phyloP scores from a whole-genome alignment of 2,113 vertebrate species.

The Thunnus thynnus region DNA sequence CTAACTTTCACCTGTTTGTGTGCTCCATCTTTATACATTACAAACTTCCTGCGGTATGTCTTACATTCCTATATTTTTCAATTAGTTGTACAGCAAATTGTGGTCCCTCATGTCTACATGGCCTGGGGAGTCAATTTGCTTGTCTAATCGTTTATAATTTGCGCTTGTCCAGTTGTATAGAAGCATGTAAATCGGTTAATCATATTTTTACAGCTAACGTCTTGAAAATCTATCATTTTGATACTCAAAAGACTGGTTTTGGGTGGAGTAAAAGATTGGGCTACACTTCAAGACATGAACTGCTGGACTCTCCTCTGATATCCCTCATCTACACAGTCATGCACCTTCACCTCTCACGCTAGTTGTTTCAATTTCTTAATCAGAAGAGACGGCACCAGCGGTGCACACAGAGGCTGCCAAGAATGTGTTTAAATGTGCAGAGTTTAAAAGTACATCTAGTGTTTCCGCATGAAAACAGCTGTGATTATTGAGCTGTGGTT shows the following conservation, averaged over 20 bases:
- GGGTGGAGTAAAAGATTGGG: conserved; percentile 7
- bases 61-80: background rate
- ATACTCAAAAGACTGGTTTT: background rate
- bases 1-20: conserved; percentile 27
- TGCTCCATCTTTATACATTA: conserved; percentile 11
- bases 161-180: background rate
- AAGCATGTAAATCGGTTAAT: background rate
- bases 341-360: conserved; percentile 21
- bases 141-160: background rate
- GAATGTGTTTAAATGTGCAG: conserved; percentile 52
- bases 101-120: background rate
- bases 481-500: conserved; percentile 32
- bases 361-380: conserved; percentile 54
- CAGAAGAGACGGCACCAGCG: conserved; percentile 52
- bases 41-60: background rate
- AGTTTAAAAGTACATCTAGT: conserved; percentile 27
- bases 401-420: conserved; percentile 39
- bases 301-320: conserved; percentile 6
- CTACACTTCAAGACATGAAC: conserved; percentile 3
- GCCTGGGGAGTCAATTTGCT: background rate
- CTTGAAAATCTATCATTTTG: too few species aligned
- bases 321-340: conserved; percentile 6
- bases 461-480: conserved; percentile 31
- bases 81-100: background rate
- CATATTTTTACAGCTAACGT: background rate